phyloP scores from a whole-genome alignment of 2,113 vertebrate genomes.

The Sebastes schlegelii region DNA sequence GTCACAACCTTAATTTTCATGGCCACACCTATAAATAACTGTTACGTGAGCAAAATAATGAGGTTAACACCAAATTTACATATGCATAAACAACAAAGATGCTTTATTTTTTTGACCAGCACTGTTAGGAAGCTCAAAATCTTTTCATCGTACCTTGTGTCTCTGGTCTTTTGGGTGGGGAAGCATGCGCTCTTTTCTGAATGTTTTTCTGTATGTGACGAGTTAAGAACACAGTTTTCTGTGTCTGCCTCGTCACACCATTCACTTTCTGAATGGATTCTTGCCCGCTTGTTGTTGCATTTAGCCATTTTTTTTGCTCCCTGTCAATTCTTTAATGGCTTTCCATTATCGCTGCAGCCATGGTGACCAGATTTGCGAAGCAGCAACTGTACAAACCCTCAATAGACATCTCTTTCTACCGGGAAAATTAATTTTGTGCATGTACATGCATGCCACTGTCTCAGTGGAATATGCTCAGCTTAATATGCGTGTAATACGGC shows the following conservation, averaged over 20 bases:
- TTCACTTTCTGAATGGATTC: slow-evolving; percentile 34
- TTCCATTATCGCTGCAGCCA: slow-evolving; percentile 50
- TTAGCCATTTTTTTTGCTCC: slow-evolving; percentile 18
- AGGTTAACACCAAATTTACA: slow-evolving; percentile 20
- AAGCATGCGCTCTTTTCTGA: neutral
- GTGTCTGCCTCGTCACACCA: slow-evolving; percentile 5
- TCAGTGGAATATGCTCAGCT: neutral
- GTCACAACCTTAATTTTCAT: slow-evolving; percentile 26
- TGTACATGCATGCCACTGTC: neutral
- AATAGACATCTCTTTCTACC: slow-evolving; percentile 1
- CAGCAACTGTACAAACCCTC: slow-evolving; percentile 12
- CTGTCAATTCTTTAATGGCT: slow-evolving; percentile 47
- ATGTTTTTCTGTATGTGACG: slow-evolving; percentile 25
- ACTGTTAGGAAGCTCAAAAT: slow-evolving; percentile 2
- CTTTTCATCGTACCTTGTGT: slow-evolving; percentile 4
- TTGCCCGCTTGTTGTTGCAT: slow-evolving; percentile 37
- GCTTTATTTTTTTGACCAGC: slow-evolving; percentile 3
- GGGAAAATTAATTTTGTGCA: slow-evolving; percentile 28
- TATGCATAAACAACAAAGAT: slow-evolving; percentile 9
- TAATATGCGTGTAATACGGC: neutral
- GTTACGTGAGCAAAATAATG: slow-evolving; percentile 34
- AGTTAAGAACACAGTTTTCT: slow-evolving; percentile 5
- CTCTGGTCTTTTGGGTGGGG: slow-evolving; percentile 8
- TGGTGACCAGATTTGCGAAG: slow-evolving; percentile 45
- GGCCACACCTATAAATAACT: slow-evolving; percentile 30